Percentiles rank a stretch among this genome's conserved stretches.
Conservation (phyloP, 2,797 vertebrate genomes). For the Lerista edwardsae region DNA sequence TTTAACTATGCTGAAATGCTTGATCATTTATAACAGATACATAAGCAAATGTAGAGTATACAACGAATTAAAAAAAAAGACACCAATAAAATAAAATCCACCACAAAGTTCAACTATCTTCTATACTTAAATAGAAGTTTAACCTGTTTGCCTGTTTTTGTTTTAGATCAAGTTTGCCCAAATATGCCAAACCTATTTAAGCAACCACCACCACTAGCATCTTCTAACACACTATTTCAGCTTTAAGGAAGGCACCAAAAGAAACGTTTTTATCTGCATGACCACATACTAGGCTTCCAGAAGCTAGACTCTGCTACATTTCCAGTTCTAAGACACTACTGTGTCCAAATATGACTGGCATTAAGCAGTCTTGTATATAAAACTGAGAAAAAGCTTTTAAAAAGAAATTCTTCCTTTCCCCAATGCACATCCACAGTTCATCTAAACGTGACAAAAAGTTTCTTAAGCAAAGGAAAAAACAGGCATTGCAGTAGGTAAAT, state of each 20-base stretch:
- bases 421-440: neutral
- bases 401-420: neutral
- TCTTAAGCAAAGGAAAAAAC: neutral
- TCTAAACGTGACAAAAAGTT: slow-evolving; percentile 10
- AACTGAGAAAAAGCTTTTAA: neutral
- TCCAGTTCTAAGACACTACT: slow-evolving; percentile 18
- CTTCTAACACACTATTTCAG: neutral
- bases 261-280: slow-evolving; percentile 22
- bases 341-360: neutral
- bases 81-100: slow-evolving; percentile 17
- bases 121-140: neutral
- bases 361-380: neutral
- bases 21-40: neutral
- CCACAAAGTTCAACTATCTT: neutral
- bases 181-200: too few relatives aligned
- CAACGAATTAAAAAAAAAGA: neutral
- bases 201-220: neutral
- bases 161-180: too few relatives aligned
- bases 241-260: neutral
- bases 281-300: neutral
- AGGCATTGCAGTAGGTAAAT: slow-evolving; percentile 32
- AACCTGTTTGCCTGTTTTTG: too few relatives aligned
- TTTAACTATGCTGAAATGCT: neutral
- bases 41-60: neutral
- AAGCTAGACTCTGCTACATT: neutral